Percentiles rank a stretch among this genome's conserved stretches.
Evolutionary conservation across 2,888 invertebrate genomes (phyloP).

Genomic region (Clunio marinus): DNA sequence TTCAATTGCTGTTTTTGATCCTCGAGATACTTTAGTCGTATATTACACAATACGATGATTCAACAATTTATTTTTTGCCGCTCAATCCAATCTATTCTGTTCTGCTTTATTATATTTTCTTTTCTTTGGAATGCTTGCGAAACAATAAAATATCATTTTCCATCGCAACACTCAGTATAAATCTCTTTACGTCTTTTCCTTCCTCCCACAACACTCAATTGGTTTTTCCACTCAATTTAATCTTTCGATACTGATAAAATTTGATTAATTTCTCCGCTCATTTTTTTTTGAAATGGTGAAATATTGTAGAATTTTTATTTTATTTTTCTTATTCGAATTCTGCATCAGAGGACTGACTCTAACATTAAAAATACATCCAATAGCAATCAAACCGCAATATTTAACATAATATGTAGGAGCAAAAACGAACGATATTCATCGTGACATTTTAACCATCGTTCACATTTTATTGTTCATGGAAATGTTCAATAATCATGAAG

Average conservation of each 20-base stretch:
- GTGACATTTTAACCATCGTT: too few species aligned
- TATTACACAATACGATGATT: background rate
- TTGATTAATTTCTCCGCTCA: background rate
- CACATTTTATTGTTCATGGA: too few species aligned
- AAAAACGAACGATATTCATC: too few species aligned
- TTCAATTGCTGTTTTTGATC: background rate
- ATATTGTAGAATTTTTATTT: background rate
- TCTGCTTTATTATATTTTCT: too few species aligned
- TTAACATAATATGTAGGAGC: background rate
- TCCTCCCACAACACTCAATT: constrained; percentile 2
- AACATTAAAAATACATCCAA: constrained; percentile 18
- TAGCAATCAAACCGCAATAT: constrained; percentile 8
- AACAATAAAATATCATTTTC: constrained; percentile 10
- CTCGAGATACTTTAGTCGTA: too few species aligned
- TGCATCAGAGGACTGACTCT: background rate
- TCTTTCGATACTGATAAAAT: constrained; percentile 3
- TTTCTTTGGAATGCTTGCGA: too few species aligned
- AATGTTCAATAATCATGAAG: too few species aligned
- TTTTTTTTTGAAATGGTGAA: background rate
- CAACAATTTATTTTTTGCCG: background rate
- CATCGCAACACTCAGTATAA: background rate
- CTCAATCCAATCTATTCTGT: too few species aligned
- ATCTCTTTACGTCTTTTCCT: background rate
- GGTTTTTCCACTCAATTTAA: constrained; percentile 12
- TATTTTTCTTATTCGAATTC: background rate